Conservation (phyloP, 1,140 invertebrate genomes). For the Thalassaphorura encarpata region DNA sequence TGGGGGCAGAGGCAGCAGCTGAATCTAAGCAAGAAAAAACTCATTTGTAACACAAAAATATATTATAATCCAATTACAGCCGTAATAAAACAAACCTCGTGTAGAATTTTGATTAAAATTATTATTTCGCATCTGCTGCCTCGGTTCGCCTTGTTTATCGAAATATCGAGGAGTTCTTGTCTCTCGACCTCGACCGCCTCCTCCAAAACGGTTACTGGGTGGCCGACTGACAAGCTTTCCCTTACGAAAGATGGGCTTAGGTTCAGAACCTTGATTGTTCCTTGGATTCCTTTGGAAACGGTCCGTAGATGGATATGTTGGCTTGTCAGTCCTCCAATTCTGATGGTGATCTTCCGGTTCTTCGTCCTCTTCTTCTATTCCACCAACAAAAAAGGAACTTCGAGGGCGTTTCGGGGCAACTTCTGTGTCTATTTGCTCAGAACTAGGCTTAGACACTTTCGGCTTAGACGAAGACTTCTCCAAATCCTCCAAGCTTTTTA, state of each 20-base stretch:
- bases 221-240: slow-evolving; percentile 14
- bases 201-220: no score
- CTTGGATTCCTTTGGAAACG: no score
- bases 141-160: background rate
- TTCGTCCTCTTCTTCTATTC: slow-evolving; percentile 13
- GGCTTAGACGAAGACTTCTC: slow-evolving; percentile 4
- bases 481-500: slow-evolving; percentile 17
- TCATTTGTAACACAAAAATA: background rate
- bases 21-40: background rate
- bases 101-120: no score
- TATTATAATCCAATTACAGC: no score
- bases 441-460: no score
- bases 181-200: no score
- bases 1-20: background rate
- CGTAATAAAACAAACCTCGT: no score
- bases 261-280: background rate
- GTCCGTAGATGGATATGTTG: background rate
- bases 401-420: slow-evolving; percentile 4
- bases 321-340: background rate
- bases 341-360: background rate
- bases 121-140: background rate
- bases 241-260: slow-evolving; percentile 13
- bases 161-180: background rate
- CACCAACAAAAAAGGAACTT: slow-evolving; percentile 31
- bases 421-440: no score